Conservation (phyloP, 2,888 invertebrate genomes). For the Pristionchus arcanus region DNA sequence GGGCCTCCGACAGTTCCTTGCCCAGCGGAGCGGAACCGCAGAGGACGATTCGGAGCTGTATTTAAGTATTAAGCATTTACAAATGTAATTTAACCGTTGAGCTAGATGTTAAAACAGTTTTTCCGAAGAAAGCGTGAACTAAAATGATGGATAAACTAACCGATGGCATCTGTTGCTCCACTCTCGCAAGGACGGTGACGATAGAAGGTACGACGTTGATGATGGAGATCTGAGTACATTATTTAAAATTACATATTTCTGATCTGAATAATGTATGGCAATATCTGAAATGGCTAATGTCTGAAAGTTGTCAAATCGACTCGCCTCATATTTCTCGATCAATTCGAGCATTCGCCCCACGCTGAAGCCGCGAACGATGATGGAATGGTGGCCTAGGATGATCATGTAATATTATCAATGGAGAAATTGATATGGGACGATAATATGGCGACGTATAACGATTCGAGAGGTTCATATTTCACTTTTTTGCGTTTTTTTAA, state of each 20-base stretch:
- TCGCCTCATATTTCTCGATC: slow-evolving; percentile 71
- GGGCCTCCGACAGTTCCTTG: slow-evolving; percentile 62
- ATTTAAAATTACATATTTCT: not conserved
- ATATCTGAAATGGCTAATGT: too few relatives aligned
- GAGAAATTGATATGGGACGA: too few relatives aligned
- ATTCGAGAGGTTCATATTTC: too few relatives aligned
- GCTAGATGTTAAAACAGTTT: too few relatives aligned
- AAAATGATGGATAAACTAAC: not conserved
- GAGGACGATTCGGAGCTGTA: slow-evolving; percentile 65
- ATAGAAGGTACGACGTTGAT: slow-evolving; percentile 75
- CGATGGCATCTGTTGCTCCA: not conserved
- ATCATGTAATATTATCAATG: not conserved
- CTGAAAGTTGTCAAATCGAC: not conserved
- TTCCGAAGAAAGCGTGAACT: too few relatives aligned
- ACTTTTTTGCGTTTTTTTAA: not conserved
- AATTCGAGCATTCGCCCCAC: slow-evolving; percentile 69
- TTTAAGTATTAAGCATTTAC: not conserved
- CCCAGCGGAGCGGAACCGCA: slow-evolving; percentile 71
- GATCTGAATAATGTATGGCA: too few relatives aligned
- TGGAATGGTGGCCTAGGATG: slow-evolving; percentile 63
- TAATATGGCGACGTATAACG: too few relatives aligned
- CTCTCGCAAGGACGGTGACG: slow-evolving; percentile 57
- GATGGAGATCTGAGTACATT: slow-evolving; percentile 66
- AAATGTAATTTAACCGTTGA: too few relatives aligned
- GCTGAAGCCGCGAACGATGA: slow-evolving; percentile 71